These are phyloP conservation scores for Eulithis prunata DNA, from an alignment of 2,888 invertebrate species.

Conservation along the genomic window DNA sequence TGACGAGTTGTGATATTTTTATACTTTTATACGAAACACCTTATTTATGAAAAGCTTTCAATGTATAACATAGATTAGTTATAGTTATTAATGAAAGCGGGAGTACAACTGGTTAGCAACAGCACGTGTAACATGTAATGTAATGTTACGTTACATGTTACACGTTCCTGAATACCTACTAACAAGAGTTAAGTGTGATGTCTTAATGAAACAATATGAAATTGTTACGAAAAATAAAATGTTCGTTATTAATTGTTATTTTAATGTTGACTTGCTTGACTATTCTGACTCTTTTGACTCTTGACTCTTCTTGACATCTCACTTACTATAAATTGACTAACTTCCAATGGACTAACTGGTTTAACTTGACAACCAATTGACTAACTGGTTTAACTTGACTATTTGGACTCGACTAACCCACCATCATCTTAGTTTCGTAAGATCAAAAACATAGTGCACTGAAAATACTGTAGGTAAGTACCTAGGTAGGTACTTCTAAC, in stretches of 20 bases:
- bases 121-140: conserved; percentile 36
- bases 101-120: conserved; percentile 45
- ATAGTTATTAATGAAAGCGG: conserved; percentile 59
- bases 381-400: too few species aligned
- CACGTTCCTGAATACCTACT: conserved; percentile 45
- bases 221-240: conserved; percentile 66
- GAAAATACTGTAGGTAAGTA: too few species aligned
- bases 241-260: conserved; percentile 61
- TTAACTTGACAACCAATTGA: too few species aligned
- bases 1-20: conserved; percentile 49
- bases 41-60: conserved; percentile 58
- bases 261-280: conserved; percentile 41
- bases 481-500: too few species aligned
- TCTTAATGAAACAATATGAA: conserved; percentile 56
- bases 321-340: conserved; percentile 64
- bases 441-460: too few species aligned
- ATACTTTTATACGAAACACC: conserved; percentile 53
- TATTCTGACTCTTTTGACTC: conserved; percentile 51
- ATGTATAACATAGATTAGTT: conserved; percentile 53
- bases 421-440: too few species aligned
- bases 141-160: conserved; percentile 27
- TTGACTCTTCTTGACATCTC: conserved; percentile 66
- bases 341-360: not conserved
- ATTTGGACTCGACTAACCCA: too few species aligned
- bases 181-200: conserved; percentile 79